These are phyloP conservation scores for Zaprionus obscuricornis DNA, from an alignment of 2,888 invertebrate species.

Conservation along the genomic window DNA sequence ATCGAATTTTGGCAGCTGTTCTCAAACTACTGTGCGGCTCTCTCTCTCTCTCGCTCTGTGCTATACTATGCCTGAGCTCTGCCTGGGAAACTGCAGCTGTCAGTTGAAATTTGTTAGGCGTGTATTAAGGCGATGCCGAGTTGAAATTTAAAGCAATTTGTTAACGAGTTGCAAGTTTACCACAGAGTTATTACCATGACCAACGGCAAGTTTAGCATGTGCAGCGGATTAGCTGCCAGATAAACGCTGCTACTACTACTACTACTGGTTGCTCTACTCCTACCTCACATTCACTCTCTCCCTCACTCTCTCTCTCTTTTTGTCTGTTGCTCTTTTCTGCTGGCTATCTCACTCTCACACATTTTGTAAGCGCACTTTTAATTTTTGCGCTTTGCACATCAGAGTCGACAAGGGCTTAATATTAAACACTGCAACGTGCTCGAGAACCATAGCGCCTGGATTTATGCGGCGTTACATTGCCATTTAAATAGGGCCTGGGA, in stretches of 20 bases:
- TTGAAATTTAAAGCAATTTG: constrained; percentile 20
- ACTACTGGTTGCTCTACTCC: neutral
- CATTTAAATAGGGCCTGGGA: constrained; percentile 63
- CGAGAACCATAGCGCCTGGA: constrained; percentile 52
- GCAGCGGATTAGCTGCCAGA: constrained; percentile 31
- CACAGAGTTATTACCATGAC: neutral
- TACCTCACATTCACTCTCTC: neutral
- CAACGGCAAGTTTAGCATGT: constrained; percentile 17
- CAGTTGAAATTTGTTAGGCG: too few relatives aligned
- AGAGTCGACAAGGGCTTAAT: constrained; percentile 43
- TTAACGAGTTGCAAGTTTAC: constrained; percentile 8
- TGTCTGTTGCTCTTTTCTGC: neutral
- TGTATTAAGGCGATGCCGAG: neutral
- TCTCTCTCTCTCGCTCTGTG: too few relatives aligned
- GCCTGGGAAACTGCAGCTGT: too few relatives aligned
- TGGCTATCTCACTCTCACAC: too few relatives aligned
- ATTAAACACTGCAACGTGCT: constrained; percentile 71
- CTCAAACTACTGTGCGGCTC: neutral
- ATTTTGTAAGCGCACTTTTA: constrained; percentile 25
- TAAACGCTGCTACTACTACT: constrained; percentile 11
- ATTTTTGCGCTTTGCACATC: constrained; percentile 36
- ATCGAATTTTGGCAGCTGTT: constrained; percentile 52
- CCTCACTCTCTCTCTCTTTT: neutral
- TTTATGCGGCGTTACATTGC: constrained; percentile 65
- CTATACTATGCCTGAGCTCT: too few relatives aligned